Evolutionary conservation across 2,797 vertebrate genomes (phyloP).

Genomic region (Scomberomorus guttatus): DNA sequence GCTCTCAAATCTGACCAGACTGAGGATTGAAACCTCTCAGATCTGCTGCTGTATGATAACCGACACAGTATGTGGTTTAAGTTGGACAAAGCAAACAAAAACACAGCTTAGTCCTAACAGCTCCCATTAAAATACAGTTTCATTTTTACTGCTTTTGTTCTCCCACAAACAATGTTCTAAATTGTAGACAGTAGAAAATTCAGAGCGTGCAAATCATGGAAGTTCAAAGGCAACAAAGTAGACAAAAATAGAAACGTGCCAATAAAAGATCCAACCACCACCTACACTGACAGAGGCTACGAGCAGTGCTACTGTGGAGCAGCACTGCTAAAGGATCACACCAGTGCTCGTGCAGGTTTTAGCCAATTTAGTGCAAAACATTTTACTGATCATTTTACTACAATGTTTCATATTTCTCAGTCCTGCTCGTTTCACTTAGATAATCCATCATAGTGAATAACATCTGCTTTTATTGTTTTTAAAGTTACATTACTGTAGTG

Average conservation of each 20-base stretch:
- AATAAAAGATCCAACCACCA: background rate
- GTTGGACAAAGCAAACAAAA: background rate
- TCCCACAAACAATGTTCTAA: background rate
- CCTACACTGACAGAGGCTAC: background rate
- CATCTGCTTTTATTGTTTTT: background rate
- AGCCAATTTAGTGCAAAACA: background rate
- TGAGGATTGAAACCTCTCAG: too few relatives aligned
- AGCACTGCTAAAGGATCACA: background rate
- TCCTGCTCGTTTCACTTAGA: background rate
- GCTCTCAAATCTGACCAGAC: background rate
- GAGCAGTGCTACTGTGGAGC: background rate
- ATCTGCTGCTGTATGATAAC: background rate
- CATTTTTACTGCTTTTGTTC: background rate
- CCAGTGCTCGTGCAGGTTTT: background rate
- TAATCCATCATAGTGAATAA: background rate
- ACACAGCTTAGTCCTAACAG: background rate
- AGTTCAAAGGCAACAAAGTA: conserved; percentile 1
- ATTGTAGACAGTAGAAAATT: background rate
- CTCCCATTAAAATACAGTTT: background rate
- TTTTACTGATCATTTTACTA: background rate
- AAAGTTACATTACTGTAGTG: too few relatives aligned
- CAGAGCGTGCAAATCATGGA: background rate
- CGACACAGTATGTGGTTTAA: background rate
- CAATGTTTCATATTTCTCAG: background rate
- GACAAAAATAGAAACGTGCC: conserved; percentile 15